Conservation (phyloP, 2,797 vertebrate species). For the Mallotus villosus region DNA sequence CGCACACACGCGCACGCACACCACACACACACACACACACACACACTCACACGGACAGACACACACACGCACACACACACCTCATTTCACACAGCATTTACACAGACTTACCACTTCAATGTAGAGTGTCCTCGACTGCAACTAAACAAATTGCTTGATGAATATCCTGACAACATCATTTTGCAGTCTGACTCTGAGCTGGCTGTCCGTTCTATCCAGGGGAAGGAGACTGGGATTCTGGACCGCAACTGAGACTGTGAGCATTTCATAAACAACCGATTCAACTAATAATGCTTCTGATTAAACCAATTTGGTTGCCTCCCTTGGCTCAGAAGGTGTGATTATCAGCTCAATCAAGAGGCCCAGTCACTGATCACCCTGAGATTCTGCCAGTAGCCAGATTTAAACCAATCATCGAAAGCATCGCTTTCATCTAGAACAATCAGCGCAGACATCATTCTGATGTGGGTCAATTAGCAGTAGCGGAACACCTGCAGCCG, state of each 20-base stretch:
- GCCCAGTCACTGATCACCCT: slow-evolving; percentile 42
- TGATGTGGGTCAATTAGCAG: slow-evolving; percentile 53
- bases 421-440: slow-evolving; percentile 47
- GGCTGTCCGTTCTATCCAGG: slow-evolving; percentile 10
- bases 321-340: slow-evolving; percentile 42
- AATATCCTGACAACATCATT: slow-evolving; percentile 30
- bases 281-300: slow-evolving; percentile 63
- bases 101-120: background rate
- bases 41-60: background rate
- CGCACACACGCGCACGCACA: slow-evolving; percentile 4
- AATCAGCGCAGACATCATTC: slow-evolving; percentile 57
- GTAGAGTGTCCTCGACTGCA: background rate
- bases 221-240: background rate
- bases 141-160: slow-evolving; percentile 21
- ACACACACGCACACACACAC: slow-evolving; percentile 8
- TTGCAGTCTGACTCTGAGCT: slow-evolving; percentile 11
- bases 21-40: slow-evolving; percentile 10
- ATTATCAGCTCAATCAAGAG: slow-evolving; percentile 60
- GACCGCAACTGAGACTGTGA: slow-evolving; percentile 28
- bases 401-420: slow-evolving; percentile 64
- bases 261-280: slow-evolving; percentile 60
- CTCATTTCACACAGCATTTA: background rate
- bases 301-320: slow-evolving; percentile 56
- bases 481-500: background rate
- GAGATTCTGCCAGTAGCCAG: slow-evolving; percentile 42